A percentile compares a stretch with the other conserved stretches of the same genome.
These are phyloP conservation scores for Amaurobius ferox DNA, from an alignment of 2,888 invertebrate genomes.

Conservation along the genomic window DNA sequence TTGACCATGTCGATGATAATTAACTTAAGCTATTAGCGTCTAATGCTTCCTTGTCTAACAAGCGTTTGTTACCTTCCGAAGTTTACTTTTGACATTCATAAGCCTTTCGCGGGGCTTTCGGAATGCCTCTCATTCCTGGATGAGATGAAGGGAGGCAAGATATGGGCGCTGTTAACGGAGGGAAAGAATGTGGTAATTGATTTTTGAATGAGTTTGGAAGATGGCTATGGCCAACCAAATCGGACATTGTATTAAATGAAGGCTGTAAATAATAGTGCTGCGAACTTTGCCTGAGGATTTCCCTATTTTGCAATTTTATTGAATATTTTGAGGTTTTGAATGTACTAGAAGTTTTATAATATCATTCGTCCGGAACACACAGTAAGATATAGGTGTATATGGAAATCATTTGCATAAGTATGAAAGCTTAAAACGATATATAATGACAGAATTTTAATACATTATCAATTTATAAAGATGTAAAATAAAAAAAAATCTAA, in stretches of 20 bases:
- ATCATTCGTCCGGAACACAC: too few relatives aligned
- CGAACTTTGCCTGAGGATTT: too few relatives aligned
- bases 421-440: too few relatives aligned
- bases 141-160: background rate
- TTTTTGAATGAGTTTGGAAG: conserved; percentile 12
- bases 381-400: too few relatives aligned
- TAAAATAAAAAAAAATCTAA: too few relatives aligned
- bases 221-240: background rate
- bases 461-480: too few relatives aligned
- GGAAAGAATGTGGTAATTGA: conserved; percentile 5
- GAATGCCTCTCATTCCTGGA: conserved; percentile 15
- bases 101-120: conserved; percentile 17
- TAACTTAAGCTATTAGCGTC: conserved; percentile 30
- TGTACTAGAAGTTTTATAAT: too few relatives aligned
- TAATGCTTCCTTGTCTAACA: conserved; percentile 36
- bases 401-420: too few relatives aligned
- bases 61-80: conserved; percentile 22
- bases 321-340: too few relatives aligned
- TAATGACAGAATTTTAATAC: too few relatives aligned
- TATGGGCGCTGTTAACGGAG: conserved; percentile 5
- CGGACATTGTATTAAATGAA: background rate
- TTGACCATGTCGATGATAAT: conserved; percentile 38
- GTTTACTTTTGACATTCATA: conserved; percentile 13
- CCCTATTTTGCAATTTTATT: too few relatives aligned
- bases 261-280: background rate